Percentiles rank a stretch among this genome's conserved stretches.
Evolutionary conservation across 2,797 vertebrate species (phyloP).

Genomic region (Allobates femoralis): DNA sequence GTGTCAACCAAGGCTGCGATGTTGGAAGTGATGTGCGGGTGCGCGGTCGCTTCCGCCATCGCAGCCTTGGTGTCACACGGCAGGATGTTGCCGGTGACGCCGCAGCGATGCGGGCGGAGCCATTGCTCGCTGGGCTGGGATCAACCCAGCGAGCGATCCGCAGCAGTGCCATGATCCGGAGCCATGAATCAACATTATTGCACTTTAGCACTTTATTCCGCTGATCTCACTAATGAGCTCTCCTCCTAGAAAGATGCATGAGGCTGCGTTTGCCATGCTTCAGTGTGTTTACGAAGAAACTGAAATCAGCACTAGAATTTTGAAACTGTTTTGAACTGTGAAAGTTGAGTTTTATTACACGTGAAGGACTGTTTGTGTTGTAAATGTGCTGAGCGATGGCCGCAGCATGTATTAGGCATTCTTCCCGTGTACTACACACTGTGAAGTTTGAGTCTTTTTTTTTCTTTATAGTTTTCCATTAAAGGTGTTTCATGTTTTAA

Average conservation of each 20-base stretch:
- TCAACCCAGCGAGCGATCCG: too few species aligned
- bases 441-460: not conserved
- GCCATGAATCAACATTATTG: conserved; percentile 59
- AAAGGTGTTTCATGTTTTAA: too few species aligned
- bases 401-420: not conserved
- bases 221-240: conserved; percentile 62
- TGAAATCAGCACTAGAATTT: conserved; percentile 32
- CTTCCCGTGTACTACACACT: not conserved
- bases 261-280: conserved; percentile 21
- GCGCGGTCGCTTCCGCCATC: too few species aligned
- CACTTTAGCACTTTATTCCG: conserved; percentile 57
- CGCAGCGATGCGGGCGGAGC: too few species aligned
- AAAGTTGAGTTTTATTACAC: conserved; percentile 5
- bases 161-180: too few species aligned
- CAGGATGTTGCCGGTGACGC: too few species aligned
- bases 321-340: conserved; percentile 12
- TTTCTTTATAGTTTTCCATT: too few species aligned
- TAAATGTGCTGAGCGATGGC: not conserved
- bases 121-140: too few species aligned
- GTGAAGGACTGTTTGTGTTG: conserved; percentile 2
- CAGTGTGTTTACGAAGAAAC: conserved; percentile 34
- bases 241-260: conserved; percentile 51
- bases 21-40: too few species aligned
- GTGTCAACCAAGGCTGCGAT: too few species aligned
- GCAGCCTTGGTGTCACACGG: too few species aligned